Evolutionary conservation across 2,888 invertebrate species (phyloP).

Genomic region (Octodonta nipae): DNA sequence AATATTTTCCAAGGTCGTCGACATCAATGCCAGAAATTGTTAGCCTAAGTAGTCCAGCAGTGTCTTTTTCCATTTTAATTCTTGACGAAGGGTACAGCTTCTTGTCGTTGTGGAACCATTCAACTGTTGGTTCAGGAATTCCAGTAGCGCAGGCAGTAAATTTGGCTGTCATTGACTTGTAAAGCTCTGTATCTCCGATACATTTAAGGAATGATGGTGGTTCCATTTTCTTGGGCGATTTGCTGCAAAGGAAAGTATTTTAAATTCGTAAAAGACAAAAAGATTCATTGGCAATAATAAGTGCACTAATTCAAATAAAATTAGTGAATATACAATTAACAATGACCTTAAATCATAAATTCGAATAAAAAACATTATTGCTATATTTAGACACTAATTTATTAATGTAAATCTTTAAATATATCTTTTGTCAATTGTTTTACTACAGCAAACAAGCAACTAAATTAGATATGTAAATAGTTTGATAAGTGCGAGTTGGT

Average conservation of each 20-base stretch:
- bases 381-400: too few relatives aligned
- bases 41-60: conserved; percentile 68
- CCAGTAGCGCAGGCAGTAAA: conserved; percentile 88
- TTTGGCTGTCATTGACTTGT: conserved; percentile 77
- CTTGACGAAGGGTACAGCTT: conserved; percentile 70
- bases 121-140: conserved; percentile 74
- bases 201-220: conserved; percentile 79
- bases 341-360: too few relatives aligned
- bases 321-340: too few relatives aligned
- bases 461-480: too few relatives aligned
- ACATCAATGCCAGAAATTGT: conserved; percentile 64
- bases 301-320: too few relatives aligned
- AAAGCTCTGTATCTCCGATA: conserved; percentile 76
- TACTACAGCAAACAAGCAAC: too few relatives aligned
- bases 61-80: conserved; percentile 69
- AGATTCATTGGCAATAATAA: too few relatives aligned
- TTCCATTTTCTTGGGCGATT: conserved; percentile 60
- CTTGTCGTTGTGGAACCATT: conserved; percentile 72
- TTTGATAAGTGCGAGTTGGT: too few relatives aligned
- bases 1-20: conserved; percentile 74
- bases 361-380: too few relatives aligned
- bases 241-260: conserved; percentile 46
- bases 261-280: too few relatives aligned
- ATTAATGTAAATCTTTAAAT: too few relatives aligned
- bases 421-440: too few relatives aligned